Evolutionary conservation across 1,140 invertebrate species (phyloP), one percentile per base, ranked within the genome.

Genomic region (Heliconius congener): DNA sequence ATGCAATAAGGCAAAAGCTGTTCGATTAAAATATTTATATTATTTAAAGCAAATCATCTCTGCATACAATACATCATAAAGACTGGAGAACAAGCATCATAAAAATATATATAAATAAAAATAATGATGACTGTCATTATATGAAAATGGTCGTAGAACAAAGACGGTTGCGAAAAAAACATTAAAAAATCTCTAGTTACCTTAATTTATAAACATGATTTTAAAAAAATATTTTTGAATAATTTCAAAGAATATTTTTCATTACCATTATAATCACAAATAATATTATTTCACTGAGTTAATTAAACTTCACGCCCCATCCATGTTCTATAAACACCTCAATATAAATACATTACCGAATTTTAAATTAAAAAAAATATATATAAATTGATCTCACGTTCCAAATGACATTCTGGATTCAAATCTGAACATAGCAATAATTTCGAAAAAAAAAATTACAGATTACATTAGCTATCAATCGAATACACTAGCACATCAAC

Each of bases 351-450:
- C n/a, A 57, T 86, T 87, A 84, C 84, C 83, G 86, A 66, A 85
- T 85, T 83, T 82, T 84, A 82, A 85, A 82, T 86, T 79, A 85
- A 86, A 87, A 87, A 30, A 16, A 8, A 57, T 57, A 57, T 85
- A 8, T 37, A 37, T 37, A 81, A 84, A 87, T 86, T 78, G 81
- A 85, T 86, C 81, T 85, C 82, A 86, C 83, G 84, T 84, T 74
- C 74, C 83, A 85, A 71, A 77, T 82, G 76, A 81, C 60, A 84
- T 80, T 84, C 83, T 84, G 87, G 83, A 81, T 83, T 78, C 71
- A 77, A 57, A 57, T 57, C 23, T 23, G 55, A 57, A 23, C 27
- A 13, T 16, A 66, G 60, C 3, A 3, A 30, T 66, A 82, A 37
- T 77, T 71, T 77, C 42, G 11, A 77, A 74, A 78, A 77, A 79